A percentile compares a stretch with the other conserved stretches of the same genome.
Conservation (phyloP, 2,888 invertebrate species). For the Megaustenia siamemsis region DNA sequence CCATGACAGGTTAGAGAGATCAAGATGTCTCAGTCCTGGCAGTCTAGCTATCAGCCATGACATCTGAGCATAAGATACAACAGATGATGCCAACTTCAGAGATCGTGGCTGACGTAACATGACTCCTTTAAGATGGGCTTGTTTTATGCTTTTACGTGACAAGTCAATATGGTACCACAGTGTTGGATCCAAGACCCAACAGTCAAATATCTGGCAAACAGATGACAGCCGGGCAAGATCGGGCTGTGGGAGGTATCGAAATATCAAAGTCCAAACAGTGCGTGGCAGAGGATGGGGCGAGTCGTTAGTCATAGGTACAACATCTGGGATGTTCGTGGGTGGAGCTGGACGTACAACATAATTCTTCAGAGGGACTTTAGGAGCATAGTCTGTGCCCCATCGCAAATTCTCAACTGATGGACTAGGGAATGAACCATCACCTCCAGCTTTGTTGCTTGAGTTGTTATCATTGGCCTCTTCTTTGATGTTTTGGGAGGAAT, state of each 20-base stretch:
- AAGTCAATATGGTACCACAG: conserved; percentile 93
- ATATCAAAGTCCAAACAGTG: conserved; percentile 80
- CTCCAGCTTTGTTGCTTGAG: conserved; percentile 22
- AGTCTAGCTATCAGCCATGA: conserved; percentile 93
- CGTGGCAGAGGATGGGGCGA: conserved; percentile 72
- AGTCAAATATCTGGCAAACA: conserved; percentile 94
- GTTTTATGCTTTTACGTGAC: conserved; percentile 84
- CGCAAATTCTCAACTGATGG: conserved; percentile 38
- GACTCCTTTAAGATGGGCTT: conserved; percentile 88
- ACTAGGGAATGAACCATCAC: conserved; percentile 56
- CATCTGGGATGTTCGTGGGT: conserved; percentile 72
- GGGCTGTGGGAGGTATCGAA: conserved; percentile 77
- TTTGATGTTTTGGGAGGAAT: neutral
- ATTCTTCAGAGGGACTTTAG: conserved; percentile 57
- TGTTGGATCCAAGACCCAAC: conserved; percentile 89
- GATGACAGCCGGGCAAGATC: conserved; percentile 84
- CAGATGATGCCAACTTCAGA: conserved; percentile 93
- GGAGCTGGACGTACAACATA: conserved; percentile 76
- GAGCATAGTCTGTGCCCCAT: conserved; percentile 52
- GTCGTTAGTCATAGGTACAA: conserved; percentile 63
- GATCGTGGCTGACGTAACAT: conserved; percentile 92
- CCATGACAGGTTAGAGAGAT: conserved; percentile 86
- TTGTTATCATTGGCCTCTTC: conserved; percentile 27
- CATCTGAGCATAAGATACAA: conserved; percentile 91
- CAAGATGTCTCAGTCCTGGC: conserved; percentile 89